Evolutionary conservation across 2,113 vertebrate species (phyloP).

Genomic region (Gallinago paraguaiae): DNA sequence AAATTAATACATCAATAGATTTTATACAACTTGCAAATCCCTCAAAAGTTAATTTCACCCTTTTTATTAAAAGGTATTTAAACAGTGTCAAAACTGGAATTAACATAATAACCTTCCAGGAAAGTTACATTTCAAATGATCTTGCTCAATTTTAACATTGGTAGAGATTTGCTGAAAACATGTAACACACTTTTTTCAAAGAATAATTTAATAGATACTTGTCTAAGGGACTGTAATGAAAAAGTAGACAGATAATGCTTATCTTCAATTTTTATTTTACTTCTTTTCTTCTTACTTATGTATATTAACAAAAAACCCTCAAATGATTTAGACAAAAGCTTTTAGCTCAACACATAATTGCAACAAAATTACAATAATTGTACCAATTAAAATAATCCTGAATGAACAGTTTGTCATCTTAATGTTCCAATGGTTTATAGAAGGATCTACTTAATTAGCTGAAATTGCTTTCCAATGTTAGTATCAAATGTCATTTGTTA

Average conservation of each 20-base stretch:
- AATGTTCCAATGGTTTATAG: constrained; percentile 92
- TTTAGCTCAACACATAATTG: constrained; percentile 95
- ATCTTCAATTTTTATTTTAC: constrained; percentile 76
- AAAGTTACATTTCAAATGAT: constrained; percentile 53
- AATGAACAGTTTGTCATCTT: constrained; percentile 97
- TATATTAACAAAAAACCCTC: constrained; percentile 82
- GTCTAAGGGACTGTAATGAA: constrained; percentile 56
- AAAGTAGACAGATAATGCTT: constrained; percentile 72
- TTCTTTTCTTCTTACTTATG: constrained; percentile 77
- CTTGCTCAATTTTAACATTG: constrained; percentile 33
- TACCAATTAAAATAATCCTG: constrained; percentile 98
- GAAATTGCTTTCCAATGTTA: constrained; percentile 91
- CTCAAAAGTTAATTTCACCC: constrained; percentile 37
- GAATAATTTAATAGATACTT: constrained; percentile 62
- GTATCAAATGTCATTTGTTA: constrained; percentile 92
- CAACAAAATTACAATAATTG: constrained; percentile 99
- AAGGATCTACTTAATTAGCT: constrained; percentile 94
- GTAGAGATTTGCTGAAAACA: constrained; percentile 55
- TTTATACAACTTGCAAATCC: constrained; percentile 36
- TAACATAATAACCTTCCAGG: constrained; percentile 38
- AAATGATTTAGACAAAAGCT: constrained; percentile 90
- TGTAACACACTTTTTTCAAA: constrained; percentile 55
- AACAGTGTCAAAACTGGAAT: constrained; percentile 63
- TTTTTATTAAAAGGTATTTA: constrained; percentile 27
- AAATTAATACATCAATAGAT: constrained; percentile 52